Percentiles rank a stretch among this genome's conserved stretches.
phyloP scores from a whole-genome alignment of 2,888 invertebrate genomes.

The Ichneumon xanthorius region DNA sequence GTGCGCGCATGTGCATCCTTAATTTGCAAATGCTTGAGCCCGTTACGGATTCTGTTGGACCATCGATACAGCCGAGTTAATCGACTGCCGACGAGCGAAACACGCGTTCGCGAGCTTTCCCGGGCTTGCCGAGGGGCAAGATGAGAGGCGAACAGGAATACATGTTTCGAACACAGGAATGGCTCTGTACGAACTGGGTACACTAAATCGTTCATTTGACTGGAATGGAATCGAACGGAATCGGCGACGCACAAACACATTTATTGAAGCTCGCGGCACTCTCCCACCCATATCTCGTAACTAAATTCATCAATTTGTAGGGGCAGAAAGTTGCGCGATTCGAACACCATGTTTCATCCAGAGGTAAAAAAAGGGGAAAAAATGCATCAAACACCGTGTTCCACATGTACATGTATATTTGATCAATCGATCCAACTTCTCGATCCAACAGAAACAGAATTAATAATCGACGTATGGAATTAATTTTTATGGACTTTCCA shows the following conservation, averaged over 20 bases:
- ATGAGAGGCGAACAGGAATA: background rate
- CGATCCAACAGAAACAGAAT: too few relatives aligned
- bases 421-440: too few relatives aligned
- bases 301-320: background rate
- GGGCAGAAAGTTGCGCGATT: background rate
- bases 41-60: background rate
- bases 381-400: background rate
- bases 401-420: too few relatives aligned
- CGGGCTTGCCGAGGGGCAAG: background rate
- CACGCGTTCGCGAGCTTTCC: too few relatives aligned
- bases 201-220: background rate
- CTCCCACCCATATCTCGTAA: background rate
- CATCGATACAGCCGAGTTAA: background rate
- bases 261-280: background rate
- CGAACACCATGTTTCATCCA: background rate
- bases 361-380: background rate
- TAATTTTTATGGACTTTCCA: too few relatives aligned
- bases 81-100: background rate
- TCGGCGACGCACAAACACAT: background rate
- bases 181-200: background rate
- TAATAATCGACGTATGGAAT: too few relatives aligned
- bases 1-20: too few relatives aligned
- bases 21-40: too few relatives aligned
- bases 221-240: background rate
- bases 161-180: background rate